Evolutionary conservation across 2,888 invertebrate species (phyloP).

Genomic region (Capitulum mitella): DNA sequence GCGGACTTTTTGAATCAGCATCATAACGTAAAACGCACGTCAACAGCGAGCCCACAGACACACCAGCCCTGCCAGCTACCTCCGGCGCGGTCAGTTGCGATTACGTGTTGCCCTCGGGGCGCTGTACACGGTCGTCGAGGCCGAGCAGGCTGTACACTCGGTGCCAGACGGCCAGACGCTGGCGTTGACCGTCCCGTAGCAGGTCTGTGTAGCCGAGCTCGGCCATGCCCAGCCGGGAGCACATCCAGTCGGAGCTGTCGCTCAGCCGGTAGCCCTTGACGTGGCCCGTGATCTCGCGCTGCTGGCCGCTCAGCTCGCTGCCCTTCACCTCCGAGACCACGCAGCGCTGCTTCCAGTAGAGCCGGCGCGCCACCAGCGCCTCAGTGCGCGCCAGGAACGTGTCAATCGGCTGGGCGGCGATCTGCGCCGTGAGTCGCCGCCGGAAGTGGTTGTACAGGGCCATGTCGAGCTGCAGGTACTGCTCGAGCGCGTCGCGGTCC

Average conservation of each 20-base stretch:
- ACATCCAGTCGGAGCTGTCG: neutral
- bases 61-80: no score
- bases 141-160: neutral
- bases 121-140: neutral
- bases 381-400: neutral
- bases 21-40: no score
- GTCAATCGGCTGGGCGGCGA: neutral
- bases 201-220: neutral
- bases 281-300: neutral
- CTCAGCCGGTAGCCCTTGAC: neutral
- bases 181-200: neutral
- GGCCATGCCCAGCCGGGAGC: neutral
- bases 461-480: slow-evolving; percentile 4
- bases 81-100: no score
- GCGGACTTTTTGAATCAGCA: no score
- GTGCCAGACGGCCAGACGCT: neutral
- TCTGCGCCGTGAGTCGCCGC: neutral
- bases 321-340: neutral
- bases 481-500: neutral
- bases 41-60: no score
- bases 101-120: no score
- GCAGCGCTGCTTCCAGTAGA: neutral
- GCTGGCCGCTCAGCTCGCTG: neutral
- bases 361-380: slow-evolving; percentile 2
- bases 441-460: neutral